Percentiles rank a stretch among this genome's conserved stretches.
Evolutionary conservation across 2,113 vertebrate genomes (phyloP).

Genomic region (Microtus ochrogaster): DNA sequence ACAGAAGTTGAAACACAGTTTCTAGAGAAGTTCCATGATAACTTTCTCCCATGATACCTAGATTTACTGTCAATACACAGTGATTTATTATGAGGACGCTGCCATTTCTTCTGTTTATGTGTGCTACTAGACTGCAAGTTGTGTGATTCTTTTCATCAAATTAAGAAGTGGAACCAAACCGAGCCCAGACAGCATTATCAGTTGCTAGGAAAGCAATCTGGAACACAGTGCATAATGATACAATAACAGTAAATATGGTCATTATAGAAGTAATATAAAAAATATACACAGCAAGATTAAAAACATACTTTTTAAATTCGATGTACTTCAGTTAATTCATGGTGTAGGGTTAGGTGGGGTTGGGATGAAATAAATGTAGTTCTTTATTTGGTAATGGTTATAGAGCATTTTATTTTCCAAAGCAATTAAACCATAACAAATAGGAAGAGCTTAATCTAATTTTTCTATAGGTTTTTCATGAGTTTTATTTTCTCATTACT

Average conservation of each 20-base stretch:
- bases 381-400: slow-evolving; percentile 71
- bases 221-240: slow-evolving; percentile 39
- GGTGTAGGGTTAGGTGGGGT: slow-evolving; percentile 35
- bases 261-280: slow-evolving; percentile 46
- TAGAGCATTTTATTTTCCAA: slow-evolving; percentile 69
- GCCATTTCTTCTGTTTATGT: neutral
- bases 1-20: neutral
- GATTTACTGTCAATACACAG: neutral
- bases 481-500: slow-evolving; percentile 45
- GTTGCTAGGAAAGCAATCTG: slow-evolving; percentile 67
- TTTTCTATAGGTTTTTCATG: slow-evolving; percentile 58
- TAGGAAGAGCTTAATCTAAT: slow-evolving; percentile 41
- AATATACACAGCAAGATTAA: slow-evolving; percentile 61
- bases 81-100: slow-evolving; percentile 1
- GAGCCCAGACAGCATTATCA: slow-evolving; percentile 52
- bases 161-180: slow-evolving; percentile 55
- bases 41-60: neutral
- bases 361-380: slow-evolving; percentile 51
- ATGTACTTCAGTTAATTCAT: slow-evolving; percentile 44
- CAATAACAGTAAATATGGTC: slow-evolving; percentile 5
- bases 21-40: neutral
- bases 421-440: slow-evolving; percentile 41
- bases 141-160: slow-evolving; percentile 49
- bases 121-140: neutral
- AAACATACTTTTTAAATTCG: slow-evolving; percentile 64